These are phyloP conservation scores for Lagodon rhomboides DNA, from an alignment of 2,797 vertebrate genomes.

Conservation along the genomic window DNA sequence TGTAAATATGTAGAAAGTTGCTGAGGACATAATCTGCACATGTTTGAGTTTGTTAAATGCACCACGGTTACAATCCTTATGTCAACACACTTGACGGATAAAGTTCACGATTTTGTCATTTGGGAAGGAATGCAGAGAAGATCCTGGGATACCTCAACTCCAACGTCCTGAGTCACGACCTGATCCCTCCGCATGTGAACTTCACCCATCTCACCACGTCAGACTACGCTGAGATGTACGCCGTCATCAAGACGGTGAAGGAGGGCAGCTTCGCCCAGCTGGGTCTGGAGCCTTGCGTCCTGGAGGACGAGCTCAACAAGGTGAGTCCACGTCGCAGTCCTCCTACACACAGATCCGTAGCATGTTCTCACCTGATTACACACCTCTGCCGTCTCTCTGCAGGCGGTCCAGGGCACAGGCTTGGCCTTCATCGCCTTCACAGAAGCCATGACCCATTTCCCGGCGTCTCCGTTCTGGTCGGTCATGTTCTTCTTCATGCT, in stretches of 20 bases:
- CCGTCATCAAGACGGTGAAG: conserved; percentile 92
- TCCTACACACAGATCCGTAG: background rate
- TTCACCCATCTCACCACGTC: conserved; percentile 92
- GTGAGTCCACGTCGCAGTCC: conserved; percentile 61
- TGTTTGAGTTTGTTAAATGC: background rate
- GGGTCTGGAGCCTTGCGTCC: conserved; percentile 90
- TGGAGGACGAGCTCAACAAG: conserved; percentile 96
- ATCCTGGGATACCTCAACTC: conserved; percentile 93
- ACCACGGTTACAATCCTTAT: background rate
- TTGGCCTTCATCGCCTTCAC: conserved; percentile 98
- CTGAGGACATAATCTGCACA: too few relatives aligned
- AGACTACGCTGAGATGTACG: conserved; percentile 94
- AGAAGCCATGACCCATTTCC: conserved; percentile 98
- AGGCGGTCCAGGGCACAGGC: conserved; percentile 96
- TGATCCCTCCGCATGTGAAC: conserved; percentile 95
- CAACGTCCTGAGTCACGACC: conserved; percentile 90
- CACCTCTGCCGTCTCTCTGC: conserved; percentile 49
- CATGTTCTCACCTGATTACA: background rate
- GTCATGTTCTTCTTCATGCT: conserved; percentile 99
- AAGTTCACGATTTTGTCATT: background rate
- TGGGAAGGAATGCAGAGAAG: conserved; percentile 92
- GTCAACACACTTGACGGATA: background rate
- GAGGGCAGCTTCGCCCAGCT: conserved; percentile 89
- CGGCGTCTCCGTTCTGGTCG: conserved; percentile 95
- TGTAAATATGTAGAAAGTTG: too few relatives aligned